Conservation (phyloP, 2,113 vertebrate species). For the Etheostoma spectabile region DNA sequence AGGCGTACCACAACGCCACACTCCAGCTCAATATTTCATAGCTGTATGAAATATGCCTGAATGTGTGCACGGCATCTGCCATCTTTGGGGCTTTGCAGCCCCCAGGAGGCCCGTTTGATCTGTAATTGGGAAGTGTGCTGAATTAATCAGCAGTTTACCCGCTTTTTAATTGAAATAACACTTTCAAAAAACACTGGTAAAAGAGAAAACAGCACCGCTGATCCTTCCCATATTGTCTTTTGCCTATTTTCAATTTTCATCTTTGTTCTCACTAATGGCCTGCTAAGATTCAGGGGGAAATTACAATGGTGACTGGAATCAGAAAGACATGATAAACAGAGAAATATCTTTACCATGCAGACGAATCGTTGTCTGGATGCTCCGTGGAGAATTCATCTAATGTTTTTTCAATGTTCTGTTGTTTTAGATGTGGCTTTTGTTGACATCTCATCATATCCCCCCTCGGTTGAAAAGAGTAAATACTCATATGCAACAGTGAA, state of each 20-base stretch:
- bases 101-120: slow-evolving; percentile 95
- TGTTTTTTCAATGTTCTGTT: slow-evolving; percentile 17
- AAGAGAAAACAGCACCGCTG: slow-evolving; percentile 87
- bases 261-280: slow-evolving; percentile 57
- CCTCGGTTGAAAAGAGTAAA: slow-evolving; percentile 16
- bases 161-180: slow-evolving; percentile 93
- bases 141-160: slow-evolving; percentile 99
- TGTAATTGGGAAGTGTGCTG: slow-evolving; percentile 98
- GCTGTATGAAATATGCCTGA: slow-evolving; percentile 93
- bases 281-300: slow-evolving; percentile 51
- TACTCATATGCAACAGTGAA: slow-evolving; percentile 2
- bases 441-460: slow-evolving; percentile 16
- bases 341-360: slow-evolving; percentile 29
- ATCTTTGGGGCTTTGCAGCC: slow-evolving; percentile 86
- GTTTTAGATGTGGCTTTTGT: slow-evolving; percentile 2
- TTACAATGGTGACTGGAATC: slow-evolving; percentile 42
- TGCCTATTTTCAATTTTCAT: slow-evolving; percentile 64
- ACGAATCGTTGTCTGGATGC: slow-evolving; percentile 39
- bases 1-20: slow-evolving; percentile 86
- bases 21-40: slow-evolving; percentile 98
- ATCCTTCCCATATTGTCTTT: slow-evolving; percentile 67
- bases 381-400: slow-evolving; percentile 49
- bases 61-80: slow-evolving; percentile 96
- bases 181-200: slow-evolving; percentile 83
- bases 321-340: slow-evolving; percentile 47